Base-by-base conservation (phyloP, 2,113 vertebrate genomes). In the Rhinoderma darwinii region DNA sequence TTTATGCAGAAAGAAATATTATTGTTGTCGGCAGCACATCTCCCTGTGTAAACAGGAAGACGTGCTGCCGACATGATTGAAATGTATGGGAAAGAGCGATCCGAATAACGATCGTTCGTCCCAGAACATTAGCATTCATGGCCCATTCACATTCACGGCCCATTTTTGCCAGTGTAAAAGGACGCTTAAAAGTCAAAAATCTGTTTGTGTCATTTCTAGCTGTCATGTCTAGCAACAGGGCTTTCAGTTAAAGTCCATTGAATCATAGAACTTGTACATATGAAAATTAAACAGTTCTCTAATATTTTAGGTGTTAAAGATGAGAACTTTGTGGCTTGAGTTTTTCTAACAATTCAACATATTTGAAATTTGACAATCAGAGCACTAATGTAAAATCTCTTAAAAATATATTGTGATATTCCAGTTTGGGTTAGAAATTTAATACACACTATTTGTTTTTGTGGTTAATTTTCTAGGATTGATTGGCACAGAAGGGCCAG, bases 401-500 rank as follows among this genome's bases (percentile, higher is more conserved):
- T 59, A 6, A n/a, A n/a, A 59, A 59, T n/a, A 59, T n/a, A 32
- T 66, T 32, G 14, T 66, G 15, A 4, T 32, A 15, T 66, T 32
- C 15, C 11, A 66, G 10, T 22, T 37, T 72, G 8, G 9, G 20
- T 25, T 41, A 72, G 9, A 41, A 61, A 81, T 17, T 41, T 59
- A 1, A 39, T 80, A 41, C 2, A 47, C 63, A 59, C 14, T 43
- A 59, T 41, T 8, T n/a, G 2, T 39, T 68, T 15, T 5, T 56
- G 43, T 35, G 4, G 20, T 56, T 47, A 8, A 14, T 47, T 44
- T 74, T 41, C 32, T 50, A 87, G 85, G 85, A 56, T 22, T 86
- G 63, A 56, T 25, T 73, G 50, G 20, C 27, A 20, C 35, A 20
- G 50, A 30, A 43, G 1, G 27, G 1, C 37, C 72, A 10, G 37